Base-by-base conservation (phyloP, 2,113 vertebrate species). In the Perca schrenkii region DNA sequence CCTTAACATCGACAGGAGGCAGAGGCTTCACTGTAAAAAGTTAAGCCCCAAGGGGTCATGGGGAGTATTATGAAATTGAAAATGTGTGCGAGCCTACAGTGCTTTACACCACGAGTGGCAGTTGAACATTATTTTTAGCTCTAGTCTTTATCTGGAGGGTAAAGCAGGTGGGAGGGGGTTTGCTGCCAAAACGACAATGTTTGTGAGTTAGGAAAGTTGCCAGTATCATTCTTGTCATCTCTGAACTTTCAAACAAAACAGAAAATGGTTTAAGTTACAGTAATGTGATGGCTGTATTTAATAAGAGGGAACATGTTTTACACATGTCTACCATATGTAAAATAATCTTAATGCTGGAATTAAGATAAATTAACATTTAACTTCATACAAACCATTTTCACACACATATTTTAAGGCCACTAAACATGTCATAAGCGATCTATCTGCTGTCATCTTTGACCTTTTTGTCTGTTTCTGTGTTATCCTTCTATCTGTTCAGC, bases 11-110 rank as follows among this genome's bases (percentile, higher is more conserved):
- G 77, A 90, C 91, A 0, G 97, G 98, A 25, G 96, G 85, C 16
- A 69, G 47, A 0, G 93, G 92, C 86, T 97, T 97, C 81, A 98
- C 98, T 99, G 92, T 71, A 1, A 87, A 87, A 80, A 88, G 90
- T 49, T 6, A 84, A 84, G 54, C 19, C 76, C 79, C 43, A 54
- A 6, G 43, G 43, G 80, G 17, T 50, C 21, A 0, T 70, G 89
- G 15, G 34, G 25, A 25, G 40, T 12, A 49, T 67, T 12, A 31
- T 22, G 50, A 73, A 54, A 54, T 0, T 56, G 36, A 69, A 88
- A 85, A 22, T 11, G 17, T 10, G 19, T 12, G 12, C 5, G 4
- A 31, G 52, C 43, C 61, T 53, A 10, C 1, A 52, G 63, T n/a
- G 0, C 22, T 49, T 31, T 19, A 21, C 17, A 68, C 49, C 62